These are phyloP conservation scores for Drosophila sp. DNA, from an alignment of 1,140 invertebrate genomes.

Conservation along the genomic window DNA sequence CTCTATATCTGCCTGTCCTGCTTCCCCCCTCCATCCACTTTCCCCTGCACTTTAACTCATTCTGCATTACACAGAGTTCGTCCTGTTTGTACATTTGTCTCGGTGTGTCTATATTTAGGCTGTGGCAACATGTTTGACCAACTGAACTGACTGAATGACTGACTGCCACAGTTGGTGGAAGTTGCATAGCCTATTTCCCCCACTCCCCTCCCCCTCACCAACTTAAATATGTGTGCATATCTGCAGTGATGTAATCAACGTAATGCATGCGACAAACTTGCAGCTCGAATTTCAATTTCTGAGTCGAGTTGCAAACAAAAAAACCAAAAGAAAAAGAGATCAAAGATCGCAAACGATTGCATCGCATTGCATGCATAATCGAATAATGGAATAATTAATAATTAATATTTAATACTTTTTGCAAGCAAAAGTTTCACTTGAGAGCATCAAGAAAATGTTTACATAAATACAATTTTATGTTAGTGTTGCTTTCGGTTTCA, in stretches of 20 bases:
- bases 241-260: constrained; percentile 70
- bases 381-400: constrained; percentile 71
- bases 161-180: constrained; percentile 72
- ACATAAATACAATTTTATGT: constrained; percentile 45
- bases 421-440: constrained; percentile 44
- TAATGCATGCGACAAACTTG: constrained; percentile 80
- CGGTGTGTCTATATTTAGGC: constrained; percentile 70
- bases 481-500: constrained; percentile 37
- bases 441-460: constrained; percentile 23
- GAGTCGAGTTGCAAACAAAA: constrained; percentile 23
- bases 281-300: constrained; percentile 77
- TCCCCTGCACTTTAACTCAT: background rate
- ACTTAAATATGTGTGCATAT: constrained; percentile 4
- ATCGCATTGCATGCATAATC: constrained; percentile 66
- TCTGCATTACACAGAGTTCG: constrained; percentile 30
- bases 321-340: no score
- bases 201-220: background rate
- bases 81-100: constrained; percentile 68
- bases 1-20: constrained; percentile 10
- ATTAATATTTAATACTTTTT: constrained; percentile 61
- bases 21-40: constrained; percentile 7
- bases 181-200: constrained; percentile 39
- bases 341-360: constrained; percentile 65
- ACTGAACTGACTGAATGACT: constrained; percentile 82
- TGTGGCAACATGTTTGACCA: constrained; percentile 78